Evolutionary conservation across 1,140 invertebrate genomes (phyloP).

Genomic region (Procambarus virginalis): DNA sequence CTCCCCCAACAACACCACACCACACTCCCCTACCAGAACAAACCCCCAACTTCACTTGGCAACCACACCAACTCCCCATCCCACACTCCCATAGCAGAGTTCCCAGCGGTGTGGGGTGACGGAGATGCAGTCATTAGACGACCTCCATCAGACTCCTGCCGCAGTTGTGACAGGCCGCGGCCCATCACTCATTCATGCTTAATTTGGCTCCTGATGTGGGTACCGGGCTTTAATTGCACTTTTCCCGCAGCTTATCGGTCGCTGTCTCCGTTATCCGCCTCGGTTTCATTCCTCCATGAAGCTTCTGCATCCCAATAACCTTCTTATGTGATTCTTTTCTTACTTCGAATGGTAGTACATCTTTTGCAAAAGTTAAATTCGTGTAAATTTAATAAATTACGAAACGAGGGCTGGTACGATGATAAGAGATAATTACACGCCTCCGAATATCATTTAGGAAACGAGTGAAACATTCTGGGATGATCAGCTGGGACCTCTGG

Average conservation of each 20-base stretch:
- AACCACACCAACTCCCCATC: background rate
- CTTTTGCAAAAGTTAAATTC: too few relatives aligned
- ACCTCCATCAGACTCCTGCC: slow-evolving; percentile 30
- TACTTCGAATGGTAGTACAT: too few relatives aligned
- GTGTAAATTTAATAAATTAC: too few relatives aligned
- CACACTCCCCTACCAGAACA: background rate
- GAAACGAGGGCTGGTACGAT: too few relatives aligned
- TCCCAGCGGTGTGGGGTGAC: slow-evolving; percentile 28
- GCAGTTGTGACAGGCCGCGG: slow-evolving; percentile 45
- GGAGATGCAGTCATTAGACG: slow-evolving; percentile 49
- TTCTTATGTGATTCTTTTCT: too few relatives aligned
- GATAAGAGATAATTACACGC: background rate
- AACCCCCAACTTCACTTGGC: background rate
- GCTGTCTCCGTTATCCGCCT: background rate
- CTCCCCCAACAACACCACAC: background rate
- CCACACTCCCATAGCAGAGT: slow-evolving; percentile 12
- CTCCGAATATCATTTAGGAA: background rate
- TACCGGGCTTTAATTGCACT: slow-evolving; percentile 48
- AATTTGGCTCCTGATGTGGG: slow-evolving; percentile 55
- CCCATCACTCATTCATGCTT: slow-evolving; percentile 60
- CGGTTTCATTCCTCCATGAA: background rate
- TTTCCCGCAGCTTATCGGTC: background rate
- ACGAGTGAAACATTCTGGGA: background rate
- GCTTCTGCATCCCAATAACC: too few relatives aligned
- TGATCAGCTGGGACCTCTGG: background rate